These are phyloP conservation scores for Sphecodes monilicornis DNA, from an alignment of 2,888 invertebrate species.

Conservation along the genomic window DNA sequence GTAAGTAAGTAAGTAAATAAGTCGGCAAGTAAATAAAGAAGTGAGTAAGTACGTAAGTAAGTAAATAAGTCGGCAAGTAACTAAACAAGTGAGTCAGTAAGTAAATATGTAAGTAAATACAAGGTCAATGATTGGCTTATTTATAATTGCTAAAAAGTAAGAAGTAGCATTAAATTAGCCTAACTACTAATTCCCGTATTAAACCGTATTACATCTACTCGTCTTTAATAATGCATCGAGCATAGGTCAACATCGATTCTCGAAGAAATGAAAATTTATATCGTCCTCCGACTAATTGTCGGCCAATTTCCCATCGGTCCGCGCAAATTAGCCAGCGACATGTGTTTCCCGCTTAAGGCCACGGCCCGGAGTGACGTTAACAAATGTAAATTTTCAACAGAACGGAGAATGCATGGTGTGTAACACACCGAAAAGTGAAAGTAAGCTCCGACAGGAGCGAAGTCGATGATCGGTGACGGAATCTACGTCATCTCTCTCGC, in stretches of 20 bases:
- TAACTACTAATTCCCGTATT: background rate
- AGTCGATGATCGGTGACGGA: constrained; percentile 18
- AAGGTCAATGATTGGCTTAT: background rate
- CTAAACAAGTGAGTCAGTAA: background rate
- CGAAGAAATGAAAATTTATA: background rate
- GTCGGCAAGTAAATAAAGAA: too few species aligned
- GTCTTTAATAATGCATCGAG: background rate
- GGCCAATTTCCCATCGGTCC: background rate
- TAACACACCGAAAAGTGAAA: constrained; percentile 51
- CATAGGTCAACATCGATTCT: background rate
- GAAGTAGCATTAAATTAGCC: background rate
- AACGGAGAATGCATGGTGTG: constrained; percentile 39
- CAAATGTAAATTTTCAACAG: constrained; percentile 42
- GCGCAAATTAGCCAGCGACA: constrained; percentile 3
- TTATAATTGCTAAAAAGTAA: background rate
- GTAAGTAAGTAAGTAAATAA: too few species aligned
- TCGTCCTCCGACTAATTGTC: background rate
- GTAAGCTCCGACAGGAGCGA: constrained; percentile 13
- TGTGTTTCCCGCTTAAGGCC: constrained; percentile 14
- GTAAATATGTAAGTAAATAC: background rate
- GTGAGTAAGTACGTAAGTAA: too few species aligned
- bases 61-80: background rate
- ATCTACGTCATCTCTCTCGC: constrained; percentile 20
- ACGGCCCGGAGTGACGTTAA: constrained; percentile 18
- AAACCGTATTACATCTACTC: background rate